These are phyloP conservation scores for Coptodon bakossiorum DNA, from an alignment of 2,113 vertebrate genomes.

Conservation along the genomic window DNA sequence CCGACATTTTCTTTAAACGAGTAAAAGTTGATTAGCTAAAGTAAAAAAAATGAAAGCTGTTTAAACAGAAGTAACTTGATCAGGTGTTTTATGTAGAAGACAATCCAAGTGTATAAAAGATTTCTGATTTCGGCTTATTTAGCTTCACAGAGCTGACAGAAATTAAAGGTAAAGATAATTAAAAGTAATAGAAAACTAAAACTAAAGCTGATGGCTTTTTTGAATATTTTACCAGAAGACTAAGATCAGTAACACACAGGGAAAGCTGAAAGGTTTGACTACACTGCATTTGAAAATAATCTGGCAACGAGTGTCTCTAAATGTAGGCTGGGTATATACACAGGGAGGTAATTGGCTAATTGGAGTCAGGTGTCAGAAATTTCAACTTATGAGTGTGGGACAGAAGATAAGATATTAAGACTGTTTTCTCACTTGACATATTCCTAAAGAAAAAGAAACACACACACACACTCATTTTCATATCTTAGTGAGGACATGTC, in stretches of 20 bases:
- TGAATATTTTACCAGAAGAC: too few species aligned
- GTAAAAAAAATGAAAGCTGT: not conserved
- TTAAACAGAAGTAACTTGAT: not conserved
- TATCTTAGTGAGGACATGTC: not conserved
- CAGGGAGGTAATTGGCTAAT: not conserved
- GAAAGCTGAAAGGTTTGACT: fast-evolving
- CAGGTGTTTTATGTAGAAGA: not conserved
- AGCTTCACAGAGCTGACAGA: not conserved
- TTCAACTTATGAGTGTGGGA: fast-evolving
- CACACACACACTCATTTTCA: not conserved
- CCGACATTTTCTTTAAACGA: fast-evolving
- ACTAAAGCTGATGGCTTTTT: too few species aligned
- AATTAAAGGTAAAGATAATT: not conserved
- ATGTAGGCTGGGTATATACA: fast-evolving
- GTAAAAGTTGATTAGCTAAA: fast-evolving
- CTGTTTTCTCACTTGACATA: not conserved
- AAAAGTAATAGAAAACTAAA: not conserved
- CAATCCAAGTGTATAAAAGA: fast-evolving
- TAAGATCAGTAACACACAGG: too few species aligned
- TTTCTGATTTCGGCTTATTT: not conserved
- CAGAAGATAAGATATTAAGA: not conserved
- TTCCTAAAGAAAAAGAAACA: not conserved
- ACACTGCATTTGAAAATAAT: fast-evolving
- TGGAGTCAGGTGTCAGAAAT: not conserved
- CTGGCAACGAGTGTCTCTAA: not conserved